phyloP scores from a whole-genome alignment of 92 coral and sea anemone species.

The Meandrina meandrites region DNA sequence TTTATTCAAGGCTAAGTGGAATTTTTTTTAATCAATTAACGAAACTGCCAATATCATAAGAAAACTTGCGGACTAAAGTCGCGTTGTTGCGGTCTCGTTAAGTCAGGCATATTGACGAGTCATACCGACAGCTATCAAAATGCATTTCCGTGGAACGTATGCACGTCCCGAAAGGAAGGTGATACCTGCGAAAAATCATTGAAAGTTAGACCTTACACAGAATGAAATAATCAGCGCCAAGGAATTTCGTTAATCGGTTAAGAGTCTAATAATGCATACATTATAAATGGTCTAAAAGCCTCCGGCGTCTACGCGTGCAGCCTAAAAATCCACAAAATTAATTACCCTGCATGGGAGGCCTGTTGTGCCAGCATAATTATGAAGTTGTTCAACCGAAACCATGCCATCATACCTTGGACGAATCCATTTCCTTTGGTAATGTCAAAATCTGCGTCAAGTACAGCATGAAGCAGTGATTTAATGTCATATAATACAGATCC shows the following conservation, averaged over 20 bases:
- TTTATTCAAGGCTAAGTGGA: not conserved
- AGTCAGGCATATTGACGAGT: not conserved
- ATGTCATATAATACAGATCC: not conserved
- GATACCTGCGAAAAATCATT: too few species aligned
- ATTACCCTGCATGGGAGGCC: not conserved
- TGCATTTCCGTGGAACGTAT: too few species aligned
- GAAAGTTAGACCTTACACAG: not conserved
- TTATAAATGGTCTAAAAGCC: not conserved
- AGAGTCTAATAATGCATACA: not conserved
- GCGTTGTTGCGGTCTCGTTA: not conserved
- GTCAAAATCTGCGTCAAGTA: not conserved
- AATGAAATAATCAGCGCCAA: not conserved
- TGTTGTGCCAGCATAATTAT: not conserved
- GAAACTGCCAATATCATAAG: not conserved
- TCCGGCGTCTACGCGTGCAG: not conserved
- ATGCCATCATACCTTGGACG: not conserved
- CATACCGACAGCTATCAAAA: not conserved
- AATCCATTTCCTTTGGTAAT: too few species aligned
- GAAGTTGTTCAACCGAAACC: not conserved
- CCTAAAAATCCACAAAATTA: not conserved
- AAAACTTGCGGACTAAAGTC: not conserved
- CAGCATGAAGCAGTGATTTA: too few species aligned
- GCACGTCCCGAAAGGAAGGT: too few species aligned
- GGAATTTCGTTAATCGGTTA: not conserved
- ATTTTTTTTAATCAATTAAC: too few species aligned